phyloP scores from a whole-genome alignment of 2,888 invertebrate species.

The Parascotia fuliginaria region DNA sequence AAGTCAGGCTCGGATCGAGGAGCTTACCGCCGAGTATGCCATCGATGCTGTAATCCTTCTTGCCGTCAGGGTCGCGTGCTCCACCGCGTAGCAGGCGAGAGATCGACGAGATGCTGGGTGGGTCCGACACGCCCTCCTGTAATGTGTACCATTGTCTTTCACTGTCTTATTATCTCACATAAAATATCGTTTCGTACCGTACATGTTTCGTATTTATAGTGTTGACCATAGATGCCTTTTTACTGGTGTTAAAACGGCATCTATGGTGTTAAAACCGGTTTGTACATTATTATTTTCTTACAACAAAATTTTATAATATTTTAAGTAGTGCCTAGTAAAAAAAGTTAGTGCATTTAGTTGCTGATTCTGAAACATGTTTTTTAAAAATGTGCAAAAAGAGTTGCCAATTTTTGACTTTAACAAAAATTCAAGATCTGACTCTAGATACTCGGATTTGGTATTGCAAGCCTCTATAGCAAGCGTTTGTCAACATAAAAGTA shows the following conservation, averaged over 20 bases:
- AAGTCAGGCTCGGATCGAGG: background rate
- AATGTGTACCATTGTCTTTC: conserved; percentile 52
- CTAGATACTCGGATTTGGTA: too few species aligned
- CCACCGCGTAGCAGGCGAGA: conserved; percentile 94
- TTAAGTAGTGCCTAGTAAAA: too few species aligned
- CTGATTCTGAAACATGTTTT: too few species aligned
- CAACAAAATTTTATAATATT: too few species aligned
- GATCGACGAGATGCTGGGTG: conserved; percentile 97
- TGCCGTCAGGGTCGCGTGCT: conserved; percentile 91
- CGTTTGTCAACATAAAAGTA: too few species aligned
- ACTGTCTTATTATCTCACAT: conserved; percentile 36
- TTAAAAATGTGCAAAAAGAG: too few species aligned
- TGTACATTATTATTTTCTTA: too few species aligned
- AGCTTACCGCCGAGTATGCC: conserved; percentile 92
- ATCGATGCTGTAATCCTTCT: conserved; percentile 96
- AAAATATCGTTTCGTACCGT: conserved; percentile 4
- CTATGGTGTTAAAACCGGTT: too few species aligned
- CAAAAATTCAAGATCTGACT: too few species aligned
- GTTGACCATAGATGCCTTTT: background rate
- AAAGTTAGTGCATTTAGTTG: too few species aligned
- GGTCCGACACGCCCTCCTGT: conserved; percentile 96
- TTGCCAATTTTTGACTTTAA: too few species aligned
- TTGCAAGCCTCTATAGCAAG: too few species aligned
- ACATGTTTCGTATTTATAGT: background rate
- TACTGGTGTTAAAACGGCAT: background rate